These are phyloP conservation scores for Lanius ludovicianus DNA, from an alignment of 2,113 vertebrate genomes.

Conservation along the genomic window DNA sequence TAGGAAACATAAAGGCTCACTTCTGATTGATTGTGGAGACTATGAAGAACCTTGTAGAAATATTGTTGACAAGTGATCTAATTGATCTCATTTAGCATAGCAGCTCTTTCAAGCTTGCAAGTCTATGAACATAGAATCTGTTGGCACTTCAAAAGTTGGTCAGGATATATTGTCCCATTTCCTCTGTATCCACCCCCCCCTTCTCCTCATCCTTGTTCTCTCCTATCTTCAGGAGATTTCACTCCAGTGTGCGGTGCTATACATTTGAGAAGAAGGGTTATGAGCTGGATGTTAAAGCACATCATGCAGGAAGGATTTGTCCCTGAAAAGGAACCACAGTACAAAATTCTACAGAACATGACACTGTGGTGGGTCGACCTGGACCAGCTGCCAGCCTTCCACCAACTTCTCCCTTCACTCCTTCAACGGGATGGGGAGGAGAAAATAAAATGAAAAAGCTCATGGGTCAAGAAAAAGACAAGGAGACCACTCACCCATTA, in stretches of 20 bases:
- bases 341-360: background rate
- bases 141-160: background rate
- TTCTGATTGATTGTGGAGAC: background rate
- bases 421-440: background rate
- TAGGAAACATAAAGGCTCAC: background rate
- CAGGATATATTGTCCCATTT: background rate
- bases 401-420: background rate
- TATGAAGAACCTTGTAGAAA: background rate
- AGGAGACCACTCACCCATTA: background rate
- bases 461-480: background rate
- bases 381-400: background rate
- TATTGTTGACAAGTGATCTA: background rate
- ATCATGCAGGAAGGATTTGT: background rate
- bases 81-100: background rate
- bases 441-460: background rate
- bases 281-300: background rate
- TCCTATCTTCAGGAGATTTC: background rate
- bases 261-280: background rate
- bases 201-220: background rate
- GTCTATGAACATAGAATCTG: background rate
- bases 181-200: fast-evolving
- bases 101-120: background rate
- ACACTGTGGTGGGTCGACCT: fast-evolving
- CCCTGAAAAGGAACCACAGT: background rate
- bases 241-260: background rate